These are phyloP conservation scores for Nephrotoma flavescens DNA, from an alignment of 2,888 invertebrate species.

Conservation along the genomic window DNA sequence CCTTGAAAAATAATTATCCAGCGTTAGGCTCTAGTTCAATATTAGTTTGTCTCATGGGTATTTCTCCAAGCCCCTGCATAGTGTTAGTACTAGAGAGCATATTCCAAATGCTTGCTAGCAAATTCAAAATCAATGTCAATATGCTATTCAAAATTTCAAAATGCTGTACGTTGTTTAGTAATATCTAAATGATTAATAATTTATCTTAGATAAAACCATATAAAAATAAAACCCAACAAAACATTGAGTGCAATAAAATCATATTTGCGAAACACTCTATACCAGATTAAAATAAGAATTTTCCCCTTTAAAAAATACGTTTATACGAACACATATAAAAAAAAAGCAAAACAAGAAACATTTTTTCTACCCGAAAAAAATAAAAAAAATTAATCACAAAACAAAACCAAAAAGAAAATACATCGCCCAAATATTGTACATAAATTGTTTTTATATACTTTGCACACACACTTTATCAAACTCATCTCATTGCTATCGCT, in stretches of 20 bases:
- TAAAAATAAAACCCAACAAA: too few species aligned
- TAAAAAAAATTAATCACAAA: neutral
- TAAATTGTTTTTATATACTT: neutral
- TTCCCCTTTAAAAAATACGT: neutral
- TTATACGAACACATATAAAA: neutral
- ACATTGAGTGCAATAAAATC: neutral
- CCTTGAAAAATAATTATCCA: too few species aligned
- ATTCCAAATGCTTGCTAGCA: too few species aligned
- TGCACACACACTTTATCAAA: neutral
- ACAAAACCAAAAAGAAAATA: neutral
- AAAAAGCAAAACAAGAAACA: neutral
- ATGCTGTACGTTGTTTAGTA: too few species aligned
- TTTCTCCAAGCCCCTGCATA: too few species aligned
- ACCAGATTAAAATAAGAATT: neutral
- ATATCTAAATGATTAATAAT: too few species aligned
- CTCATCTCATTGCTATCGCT: neutral
- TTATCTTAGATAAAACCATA: too few species aligned
- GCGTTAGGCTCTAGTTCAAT: too few species aligned
- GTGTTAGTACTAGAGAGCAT: too few species aligned
- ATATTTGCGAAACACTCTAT: neutral
- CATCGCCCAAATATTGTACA: neutral
- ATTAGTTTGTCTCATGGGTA: too few species aligned
- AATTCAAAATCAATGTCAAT: too few species aligned
- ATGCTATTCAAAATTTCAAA: too few species aligned
- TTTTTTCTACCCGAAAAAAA: neutral